These are phyloP conservation scores for Linyphia triangularis DNA, from an alignment of 2,888 invertebrate genomes.

Conservation along the genomic window DNA sequence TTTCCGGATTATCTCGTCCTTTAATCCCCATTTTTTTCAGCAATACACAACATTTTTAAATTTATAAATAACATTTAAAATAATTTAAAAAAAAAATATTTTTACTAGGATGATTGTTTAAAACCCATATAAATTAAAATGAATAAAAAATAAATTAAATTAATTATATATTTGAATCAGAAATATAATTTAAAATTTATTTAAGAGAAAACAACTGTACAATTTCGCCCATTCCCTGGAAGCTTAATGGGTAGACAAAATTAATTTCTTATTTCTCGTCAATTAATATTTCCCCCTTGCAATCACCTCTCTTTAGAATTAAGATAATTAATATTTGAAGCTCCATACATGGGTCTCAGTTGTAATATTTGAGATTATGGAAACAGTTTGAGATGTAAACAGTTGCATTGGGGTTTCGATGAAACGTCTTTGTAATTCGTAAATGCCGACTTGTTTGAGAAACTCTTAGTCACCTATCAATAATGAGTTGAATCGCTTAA, in stretches of 20 bases:
- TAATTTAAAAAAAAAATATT: no score
- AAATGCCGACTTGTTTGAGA: background rate
- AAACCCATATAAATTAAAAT: no score
- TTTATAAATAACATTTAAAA: no score
- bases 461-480: background rate
- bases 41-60: no score
- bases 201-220: no score
- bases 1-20: no score
- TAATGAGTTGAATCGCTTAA: background rate
- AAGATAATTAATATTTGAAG: background rate
- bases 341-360: background rate
- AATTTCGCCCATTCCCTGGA: no score
- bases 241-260: background rate
- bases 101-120: no score
- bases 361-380: background rate
- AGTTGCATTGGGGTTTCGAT: background rate
- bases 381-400: background rate
- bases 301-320: background rate
- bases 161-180: no score
- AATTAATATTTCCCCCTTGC: background rate
- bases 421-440: background rate
- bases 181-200: no score
- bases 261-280: background rate
- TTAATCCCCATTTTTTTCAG: no score
- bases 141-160: no score